Evolutionary conservation across 2,797 vertebrate genomes (phyloP).

Genomic region (Bucorvus abyssinicus): DNA sequence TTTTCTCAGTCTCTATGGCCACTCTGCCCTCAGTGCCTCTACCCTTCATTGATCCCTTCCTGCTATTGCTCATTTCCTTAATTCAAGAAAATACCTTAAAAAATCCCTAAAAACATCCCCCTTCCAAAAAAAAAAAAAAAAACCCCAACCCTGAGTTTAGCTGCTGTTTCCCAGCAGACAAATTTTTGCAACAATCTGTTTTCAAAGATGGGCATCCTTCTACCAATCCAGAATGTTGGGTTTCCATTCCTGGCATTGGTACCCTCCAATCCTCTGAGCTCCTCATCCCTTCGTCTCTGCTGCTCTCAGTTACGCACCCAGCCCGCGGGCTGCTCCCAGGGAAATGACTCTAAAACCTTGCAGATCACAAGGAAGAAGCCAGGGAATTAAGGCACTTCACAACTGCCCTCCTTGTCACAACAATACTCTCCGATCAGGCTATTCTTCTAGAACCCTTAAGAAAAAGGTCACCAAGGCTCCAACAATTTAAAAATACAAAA

Average conservation of each 20-base stretch:
- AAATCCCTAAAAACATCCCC: neutral
- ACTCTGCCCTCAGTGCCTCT: neutral
- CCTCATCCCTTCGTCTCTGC: neutral
- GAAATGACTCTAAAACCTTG: neutral
- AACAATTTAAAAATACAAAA: constrained; percentile 19
- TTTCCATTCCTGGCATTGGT: neutral
- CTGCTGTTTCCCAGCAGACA: neutral
- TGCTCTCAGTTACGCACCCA: neutral
- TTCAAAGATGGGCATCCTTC: neutral
- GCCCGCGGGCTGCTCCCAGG: neutral
- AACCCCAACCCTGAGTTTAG: neutral
- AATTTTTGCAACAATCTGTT: neutral
- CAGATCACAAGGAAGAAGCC: neutral
- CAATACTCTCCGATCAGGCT: neutral
- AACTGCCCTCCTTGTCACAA: neutral
- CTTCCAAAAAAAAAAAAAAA: too few species aligned
- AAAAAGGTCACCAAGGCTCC: neutral
- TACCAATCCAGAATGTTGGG: neutral
- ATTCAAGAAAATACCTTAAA: neutral
- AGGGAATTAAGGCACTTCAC: neutral
- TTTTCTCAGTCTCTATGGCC: neutral
- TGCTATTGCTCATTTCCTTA: neutral
- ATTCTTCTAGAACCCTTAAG: neutral
- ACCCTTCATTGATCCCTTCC: neutral
- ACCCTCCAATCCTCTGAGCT: neutral